Evolutionary conservation across 2,888 invertebrate species (phyloP).

Genomic region (Lypha dubia): DNA sequence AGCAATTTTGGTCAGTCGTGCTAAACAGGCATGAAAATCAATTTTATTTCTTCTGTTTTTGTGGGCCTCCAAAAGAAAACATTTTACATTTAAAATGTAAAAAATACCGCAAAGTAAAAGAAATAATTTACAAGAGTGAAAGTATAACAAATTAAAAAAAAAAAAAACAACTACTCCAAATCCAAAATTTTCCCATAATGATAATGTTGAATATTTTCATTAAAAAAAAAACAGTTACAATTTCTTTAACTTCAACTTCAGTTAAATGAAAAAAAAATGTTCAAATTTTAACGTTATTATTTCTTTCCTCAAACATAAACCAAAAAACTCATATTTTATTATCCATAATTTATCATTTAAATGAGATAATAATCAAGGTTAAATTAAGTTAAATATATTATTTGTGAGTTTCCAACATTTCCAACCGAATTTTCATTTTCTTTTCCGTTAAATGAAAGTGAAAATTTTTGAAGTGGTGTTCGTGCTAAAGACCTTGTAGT

Average conservation of each 20-base stretch:
- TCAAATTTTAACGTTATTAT: not conserved
- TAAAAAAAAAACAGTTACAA: constrained; percentile 26
- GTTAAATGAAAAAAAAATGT: constrained; percentile 19
- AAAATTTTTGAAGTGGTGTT: constrained; percentile 41
- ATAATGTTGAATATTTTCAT: constrained; percentile 43
- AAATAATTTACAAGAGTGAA: constrained; percentile 62
- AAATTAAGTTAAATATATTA: constrained; percentile 55
- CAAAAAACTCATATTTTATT: constrained; percentile 26
- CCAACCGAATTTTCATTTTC: constrained; percentile 28
- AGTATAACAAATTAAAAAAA: constrained; percentile 61
- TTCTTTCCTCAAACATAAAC: constrained; percentile 32
- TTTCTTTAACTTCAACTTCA: constrained; percentile 1
- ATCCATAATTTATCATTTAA: constrained; percentile 71
- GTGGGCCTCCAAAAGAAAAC: constrained; percentile 20
- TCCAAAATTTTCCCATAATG: constrained; percentile 60
- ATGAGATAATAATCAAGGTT: constrained; percentile 71
- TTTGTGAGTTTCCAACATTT: constrained; percentile 1
- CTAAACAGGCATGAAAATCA: constrained; percentile 66
- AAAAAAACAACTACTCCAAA: not conserved
- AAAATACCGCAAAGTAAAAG: constrained; percentile 28
- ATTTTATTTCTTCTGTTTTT: constrained; percentile 44
- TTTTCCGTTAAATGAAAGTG: constrained; percentile 57
- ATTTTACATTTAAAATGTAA: constrained; percentile 15
- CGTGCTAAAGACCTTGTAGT: constrained; percentile 24
- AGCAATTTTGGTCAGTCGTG: constrained; percentile 62